These are phyloP conservation scores for Euplagia quadripunctaria DNA, from an alignment of 2,888 invertebrate species.

Conservation along the genomic window DNA sequence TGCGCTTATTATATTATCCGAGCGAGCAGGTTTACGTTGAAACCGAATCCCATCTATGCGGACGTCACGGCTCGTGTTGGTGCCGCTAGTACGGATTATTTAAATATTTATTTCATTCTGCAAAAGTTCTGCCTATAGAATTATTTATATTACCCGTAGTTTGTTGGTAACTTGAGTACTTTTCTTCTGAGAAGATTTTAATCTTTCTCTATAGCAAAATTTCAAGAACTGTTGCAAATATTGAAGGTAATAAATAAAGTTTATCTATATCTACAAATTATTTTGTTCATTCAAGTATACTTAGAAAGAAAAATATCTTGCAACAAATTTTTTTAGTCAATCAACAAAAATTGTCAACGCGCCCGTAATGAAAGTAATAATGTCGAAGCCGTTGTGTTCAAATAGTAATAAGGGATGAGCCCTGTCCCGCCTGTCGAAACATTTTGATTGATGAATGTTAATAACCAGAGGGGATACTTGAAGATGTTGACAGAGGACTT, in stretches of 20 bases:
- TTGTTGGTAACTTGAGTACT: neutral
- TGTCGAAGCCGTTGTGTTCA: neutral
- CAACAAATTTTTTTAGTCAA: neutral
- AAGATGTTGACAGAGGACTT: conserved; percentile 14
- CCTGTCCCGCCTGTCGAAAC: conserved; percentile 10
- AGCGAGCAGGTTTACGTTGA: neutral
- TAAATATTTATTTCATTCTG: neutral
- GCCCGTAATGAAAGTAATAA: conserved; percentile 4
- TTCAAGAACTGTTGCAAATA: neutral
- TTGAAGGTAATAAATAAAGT: too few relatives aligned
- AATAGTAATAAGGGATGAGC: conserved; percentile 9
- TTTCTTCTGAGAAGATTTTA: neutral
- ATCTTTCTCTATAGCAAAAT: neutral
- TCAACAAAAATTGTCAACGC: neutral
- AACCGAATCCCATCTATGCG: neutral
- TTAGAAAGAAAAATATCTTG: neutral
- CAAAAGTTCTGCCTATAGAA: neutral
- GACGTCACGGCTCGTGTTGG: neutral
- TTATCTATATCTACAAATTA: neutral
- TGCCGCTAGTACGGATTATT: neutral
- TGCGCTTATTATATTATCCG: neutral
- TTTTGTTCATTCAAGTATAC: neutral
- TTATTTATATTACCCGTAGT: neutral
- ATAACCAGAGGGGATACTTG: conserved; percentile 9
- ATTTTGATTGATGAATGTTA: conserved; percentile 13